Percentiles rank a stretch among this genome's conserved stretches.
Evolutionary conservation across 2,888 invertebrate species (phyloP).

Genomic region (Rhingia rostrata): DNA sequence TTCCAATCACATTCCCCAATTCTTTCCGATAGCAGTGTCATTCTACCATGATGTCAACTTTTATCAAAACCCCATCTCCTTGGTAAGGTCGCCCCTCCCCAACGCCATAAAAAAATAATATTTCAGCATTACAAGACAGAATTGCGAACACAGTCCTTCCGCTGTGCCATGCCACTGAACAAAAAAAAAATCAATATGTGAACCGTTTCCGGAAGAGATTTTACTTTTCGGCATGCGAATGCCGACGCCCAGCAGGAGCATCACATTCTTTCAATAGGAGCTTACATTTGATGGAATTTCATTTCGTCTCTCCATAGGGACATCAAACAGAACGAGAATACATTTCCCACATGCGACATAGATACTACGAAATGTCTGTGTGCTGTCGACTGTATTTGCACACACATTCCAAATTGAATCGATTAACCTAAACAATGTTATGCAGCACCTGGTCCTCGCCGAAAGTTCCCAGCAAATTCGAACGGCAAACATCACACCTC

Average conservation of each 20-base stretch:
- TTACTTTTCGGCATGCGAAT: slow-evolving; percentile 6
- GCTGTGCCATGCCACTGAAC: background rate
- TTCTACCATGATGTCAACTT: too few species aligned
- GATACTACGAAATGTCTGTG: too few species aligned
- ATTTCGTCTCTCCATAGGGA: background rate
- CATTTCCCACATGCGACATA: background rate
- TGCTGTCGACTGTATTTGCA: background rate
- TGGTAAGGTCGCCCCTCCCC: background rate
- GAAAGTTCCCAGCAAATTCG: background rate
- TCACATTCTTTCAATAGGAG: slow-evolving; percentile 15
- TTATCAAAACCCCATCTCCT: too few species aligned
- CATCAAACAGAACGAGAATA: slow-evolving; percentile 1
- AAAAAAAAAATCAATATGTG: slow-evolving; percentile 1
- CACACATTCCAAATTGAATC: background rate
- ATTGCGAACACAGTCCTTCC: background rate
- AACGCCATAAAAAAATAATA: background rate
- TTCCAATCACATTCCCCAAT: too few species aligned
- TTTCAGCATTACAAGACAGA: background rate
- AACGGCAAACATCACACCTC: slow-evolving; percentile 6
- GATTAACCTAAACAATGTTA: slow-evolving; percentile 1
- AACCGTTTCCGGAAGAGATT: slow-evolving; percentile 3
- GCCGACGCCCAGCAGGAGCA: background rate
- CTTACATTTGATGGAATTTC: slow-evolving; percentile 15
- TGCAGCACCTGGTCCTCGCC: background rate
- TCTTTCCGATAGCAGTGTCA: too few species aligned